Evolutionary conservation across 2,888 invertebrate genomes (phyloP).

Genomic region (Lepidochitona cinerea): DNA sequence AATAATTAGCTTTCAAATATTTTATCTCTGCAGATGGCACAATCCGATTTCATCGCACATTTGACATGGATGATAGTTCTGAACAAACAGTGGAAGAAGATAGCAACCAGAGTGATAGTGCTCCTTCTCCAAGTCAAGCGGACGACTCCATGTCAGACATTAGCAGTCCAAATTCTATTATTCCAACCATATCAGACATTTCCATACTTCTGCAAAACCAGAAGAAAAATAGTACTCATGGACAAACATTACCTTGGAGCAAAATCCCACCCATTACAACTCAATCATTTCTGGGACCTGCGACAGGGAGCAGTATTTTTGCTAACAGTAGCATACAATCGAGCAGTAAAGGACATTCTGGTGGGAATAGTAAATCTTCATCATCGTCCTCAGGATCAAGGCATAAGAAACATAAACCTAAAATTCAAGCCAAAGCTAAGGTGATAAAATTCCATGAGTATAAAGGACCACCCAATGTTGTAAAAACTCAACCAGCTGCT

Average conservation of each 20-base stretch:
- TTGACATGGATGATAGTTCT: slow-evolving; percentile 88
- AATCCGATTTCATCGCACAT: slow-evolving; percentile 92
- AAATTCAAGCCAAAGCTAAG: slow-evolving; percentile 82
- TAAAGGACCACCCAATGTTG: slow-evolving; percentile 84
- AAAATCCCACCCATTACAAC: slow-evolving; percentile 40
- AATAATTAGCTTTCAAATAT: no score
- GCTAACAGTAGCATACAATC: slow-evolving; percentile 23
- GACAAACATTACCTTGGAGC: slow-evolving; percentile 31
- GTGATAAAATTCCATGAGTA: slow-evolving; percentile 98
- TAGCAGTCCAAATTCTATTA: slow-evolving; percentile 38
- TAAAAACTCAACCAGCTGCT: slow-evolving; percentile 74
- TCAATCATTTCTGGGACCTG: slow-evolving; percentile 29
- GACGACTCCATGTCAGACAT: slow-evolving; percentile 58
- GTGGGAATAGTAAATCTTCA: slow-evolving; percentile 37
- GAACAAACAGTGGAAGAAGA: slow-evolving; percentile 88
- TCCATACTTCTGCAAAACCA: slow-evolving; percentile 29
- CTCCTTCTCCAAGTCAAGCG: slow-evolving; percentile 64
- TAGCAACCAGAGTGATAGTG: slow-evolving; percentile 77
- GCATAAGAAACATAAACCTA: slow-evolving; percentile 84
- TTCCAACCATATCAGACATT: slow-evolving; percentile 47
- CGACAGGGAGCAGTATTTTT: slow-evolving; percentile 26
- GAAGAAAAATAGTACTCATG: neutral
- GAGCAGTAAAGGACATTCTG: slow-evolving; percentile 28
- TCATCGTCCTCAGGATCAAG: slow-evolving; percentile 44
- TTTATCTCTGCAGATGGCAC: slow-evolving; percentile 84